Base-by-base conservation (phyloP, 2,113 vertebrate species). In the Cynopterus brachyotis region DNA sequence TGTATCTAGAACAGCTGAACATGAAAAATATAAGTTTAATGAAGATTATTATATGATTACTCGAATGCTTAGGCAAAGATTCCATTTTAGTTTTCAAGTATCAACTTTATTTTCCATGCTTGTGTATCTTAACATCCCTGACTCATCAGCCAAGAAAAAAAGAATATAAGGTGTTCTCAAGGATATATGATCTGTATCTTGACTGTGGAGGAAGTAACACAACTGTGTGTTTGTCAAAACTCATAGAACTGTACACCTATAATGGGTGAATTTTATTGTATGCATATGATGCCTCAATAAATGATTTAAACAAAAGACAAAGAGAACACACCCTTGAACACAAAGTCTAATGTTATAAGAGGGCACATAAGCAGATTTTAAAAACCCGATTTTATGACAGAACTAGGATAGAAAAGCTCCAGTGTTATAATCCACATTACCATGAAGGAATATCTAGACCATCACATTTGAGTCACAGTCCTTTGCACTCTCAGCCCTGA, bases 51-150 rank as follows among this genome's bases (percentile, higher is more conserved):
- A 76, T 47, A 64, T 69, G 80, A 88, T 62, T 50, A 50, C 30
- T 70, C 75, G 78, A 92, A 94, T 20, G 53, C 37, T 28, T 57
- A 47, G 62, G 32, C 69, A 96, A 91, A 86, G 73, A 86, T 70
- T 94, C 69, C 15, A 32, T 92, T 85, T 92, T 37, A 53, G 28
- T 62, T 94, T 96, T 92, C 37, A 82, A 40, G 20, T 60, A 83
- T 55, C 78, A 86, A 67, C 35, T 66, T 81, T 40, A 78, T 67
- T 78, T 67, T 78, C 35, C 19, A 72, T 55, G 30, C 32, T 40
- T 59, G 47, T 53, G 28, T 84, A 32, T 40, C 40, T 90, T 87
- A 70, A 81, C 76, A 91, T 72, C 24, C 10, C 24, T 16, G 59
- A 50, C 10, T 62, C 17, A n/a, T 62, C 72, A 60, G 47, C 67